phyloP scores from a whole-genome alignment of 2,888 invertebrate species.

The Asteroscopus sphinx region DNA sequence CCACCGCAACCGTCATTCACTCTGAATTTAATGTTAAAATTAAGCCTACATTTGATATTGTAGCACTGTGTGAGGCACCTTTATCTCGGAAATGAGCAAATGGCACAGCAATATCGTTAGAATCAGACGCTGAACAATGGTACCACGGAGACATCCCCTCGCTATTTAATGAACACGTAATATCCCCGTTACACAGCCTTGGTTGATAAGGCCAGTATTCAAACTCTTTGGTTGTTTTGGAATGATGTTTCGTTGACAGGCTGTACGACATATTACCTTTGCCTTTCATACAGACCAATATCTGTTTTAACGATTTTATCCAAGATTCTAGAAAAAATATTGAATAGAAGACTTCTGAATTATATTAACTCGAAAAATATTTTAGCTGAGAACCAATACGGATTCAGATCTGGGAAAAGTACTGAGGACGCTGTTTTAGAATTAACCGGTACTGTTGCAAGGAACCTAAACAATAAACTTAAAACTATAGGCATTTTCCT shows the following conservation, averaged over 20 bases:
- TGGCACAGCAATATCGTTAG: constrained; percentile 77
- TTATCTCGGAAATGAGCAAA: constrained; percentile 77
- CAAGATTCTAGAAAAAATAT: too few relatives aligned
- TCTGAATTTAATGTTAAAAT: constrained; percentile 61
- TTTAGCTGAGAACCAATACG: too few relatives aligned
- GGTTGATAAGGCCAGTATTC: constrained; percentile 46
- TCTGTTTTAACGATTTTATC: too few relatives aligned
- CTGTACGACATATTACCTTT: constrained; percentile 28
- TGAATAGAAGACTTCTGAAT: too few relatives aligned
- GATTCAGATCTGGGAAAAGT: too few relatives aligned
- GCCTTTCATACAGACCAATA: too few relatives aligned
- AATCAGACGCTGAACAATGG: constrained; percentile 76
- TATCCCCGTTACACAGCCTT: constrained; percentile 61
- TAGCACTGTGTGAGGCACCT: constrained; percentile 69
- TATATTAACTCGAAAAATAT: too few relatives aligned
- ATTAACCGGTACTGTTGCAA: too few relatives aligned
- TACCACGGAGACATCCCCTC: constrained; percentile 68
- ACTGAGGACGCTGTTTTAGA: too few relatives aligned
- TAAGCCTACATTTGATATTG: constrained; percentile 70
- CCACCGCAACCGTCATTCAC: constrained; percentile 50
- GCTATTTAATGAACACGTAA: constrained; percentile 73
- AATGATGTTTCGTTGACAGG: constrained; percentile 42
- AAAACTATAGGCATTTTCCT: too few relatives aligned
- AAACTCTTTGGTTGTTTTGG: constrained; percentile 50
- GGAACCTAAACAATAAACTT: too few relatives aligned